Percentiles rank a stretch among this genome's conserved stretches.
Conservation (phyloP, 2,888 invertebrate species). For the Dichetophora obliterata region DNA sequence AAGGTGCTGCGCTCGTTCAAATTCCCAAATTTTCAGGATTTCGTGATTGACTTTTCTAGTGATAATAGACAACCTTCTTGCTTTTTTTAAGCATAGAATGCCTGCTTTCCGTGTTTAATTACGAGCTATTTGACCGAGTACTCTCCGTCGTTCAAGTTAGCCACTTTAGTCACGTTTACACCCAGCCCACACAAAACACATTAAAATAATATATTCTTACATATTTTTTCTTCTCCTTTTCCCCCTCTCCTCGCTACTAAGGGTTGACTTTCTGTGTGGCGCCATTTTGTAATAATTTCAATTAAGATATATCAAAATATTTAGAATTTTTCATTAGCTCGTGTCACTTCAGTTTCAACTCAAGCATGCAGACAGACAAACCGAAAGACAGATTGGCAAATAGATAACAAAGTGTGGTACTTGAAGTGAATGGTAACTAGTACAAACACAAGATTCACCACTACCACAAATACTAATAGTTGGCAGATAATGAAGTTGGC, state of each 20-base stretch:
- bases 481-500: too few species aligned
- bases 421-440: background rate
- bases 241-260: too few species aligned
- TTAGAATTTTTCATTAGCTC: constrained; percentile 6
- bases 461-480: background rate
- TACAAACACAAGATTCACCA: background rate
- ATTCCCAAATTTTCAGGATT: too few species aligned
- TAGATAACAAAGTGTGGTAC: background rate
- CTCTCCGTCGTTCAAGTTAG: too few species aligned
- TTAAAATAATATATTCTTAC: too few species aligned
- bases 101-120: too few species aligned
- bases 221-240: background rate
- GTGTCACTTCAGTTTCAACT: constrained; percentile 30
- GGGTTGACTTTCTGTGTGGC: background rate
- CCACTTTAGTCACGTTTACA: too few species aligned
- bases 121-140: too few species aligned
- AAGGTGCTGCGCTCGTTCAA: too few species aligned
- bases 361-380: background rate
- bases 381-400: background rate
- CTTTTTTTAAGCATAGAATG: too few species aligned
- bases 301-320: constrained; percentile 33
- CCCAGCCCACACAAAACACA: background rate
- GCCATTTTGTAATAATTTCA: constrained; percentile 38
- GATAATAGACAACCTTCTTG: too few species aligned
- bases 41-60: too few species aligned